Evolutionary conservation across 2,113 vertebrate species (phyloP).

Genomic region (Eurystomus gularis): DNA sequence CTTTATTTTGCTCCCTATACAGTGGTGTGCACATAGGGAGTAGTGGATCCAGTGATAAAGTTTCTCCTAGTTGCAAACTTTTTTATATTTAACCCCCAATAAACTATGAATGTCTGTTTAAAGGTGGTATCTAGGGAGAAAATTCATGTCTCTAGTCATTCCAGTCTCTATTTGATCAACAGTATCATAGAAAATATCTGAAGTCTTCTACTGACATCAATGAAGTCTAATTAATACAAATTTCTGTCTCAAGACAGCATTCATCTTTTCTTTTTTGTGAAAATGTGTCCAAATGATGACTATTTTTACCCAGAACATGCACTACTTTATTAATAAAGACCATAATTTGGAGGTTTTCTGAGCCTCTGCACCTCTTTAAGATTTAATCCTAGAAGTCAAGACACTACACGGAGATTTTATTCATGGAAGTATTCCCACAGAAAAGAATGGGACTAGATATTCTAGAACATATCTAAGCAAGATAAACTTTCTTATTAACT

Average conservation of each 20-base stretch:
- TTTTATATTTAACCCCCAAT: not conserved
- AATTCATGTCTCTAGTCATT: not conserved
- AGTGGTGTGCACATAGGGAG: not conserved
- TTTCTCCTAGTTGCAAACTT: not conserved
- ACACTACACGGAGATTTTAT: not conserved
- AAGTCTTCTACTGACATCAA: not conserved
- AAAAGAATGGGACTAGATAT: not conserved
- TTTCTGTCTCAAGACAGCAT: not conserved
- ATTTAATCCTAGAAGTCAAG: not conserved
- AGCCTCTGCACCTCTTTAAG: not conserved
- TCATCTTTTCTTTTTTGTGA: not conserved
- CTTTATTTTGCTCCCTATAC: not conserved
- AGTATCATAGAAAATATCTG: not conserved
- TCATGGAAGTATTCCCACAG: not conserved
- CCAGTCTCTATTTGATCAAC: not conserved
- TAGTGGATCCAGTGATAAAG: not conserved
- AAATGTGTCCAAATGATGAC: not conserved
- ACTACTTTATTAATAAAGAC: not conserved
- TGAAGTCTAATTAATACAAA: not conserved
- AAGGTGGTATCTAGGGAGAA: not conserved
- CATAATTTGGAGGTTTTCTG: not conserved
- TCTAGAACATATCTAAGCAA: not conserved
- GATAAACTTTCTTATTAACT: not conserved
- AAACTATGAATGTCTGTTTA: not conserved
- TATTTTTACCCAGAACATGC: not conserved